phyloP scores from a whole-genome alignment of 2,888 invertebrate genomes.

The Pasiphila rectangulata region DNA sequence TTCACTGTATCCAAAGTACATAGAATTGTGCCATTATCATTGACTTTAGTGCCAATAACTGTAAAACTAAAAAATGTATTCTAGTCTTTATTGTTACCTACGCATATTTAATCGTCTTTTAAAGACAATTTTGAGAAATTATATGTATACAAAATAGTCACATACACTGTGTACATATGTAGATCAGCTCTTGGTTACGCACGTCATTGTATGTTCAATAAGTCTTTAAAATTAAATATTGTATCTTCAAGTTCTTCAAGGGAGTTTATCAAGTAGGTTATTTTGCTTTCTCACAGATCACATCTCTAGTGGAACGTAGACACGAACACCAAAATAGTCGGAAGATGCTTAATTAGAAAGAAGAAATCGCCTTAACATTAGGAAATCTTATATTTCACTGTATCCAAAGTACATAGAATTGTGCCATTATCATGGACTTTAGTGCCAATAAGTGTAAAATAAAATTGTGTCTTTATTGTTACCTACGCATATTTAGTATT shows the following conservation, averaged over 20 bases:
- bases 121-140: conserved; percentile 68
- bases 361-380: conserved; percentile 41
- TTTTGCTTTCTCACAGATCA: no score
- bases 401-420: conserved; percentile 64
- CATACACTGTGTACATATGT: conserved; percentile 65
- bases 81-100: conserved; percentile 81
- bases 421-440: conserved; percentile 76
- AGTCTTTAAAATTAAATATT: conserved; percentile 43
- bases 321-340: conserved; percentile 50
- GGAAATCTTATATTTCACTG: conserved; percentile 44
- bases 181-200: conserved; percentile 60
- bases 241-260: conserved; percentile 43
- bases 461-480: conserved; percentile 80
- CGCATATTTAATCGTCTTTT: conserved; percentile 76
- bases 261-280: conserved; percentile 45
- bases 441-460: conserved; percentile 81
- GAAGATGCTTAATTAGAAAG: conserved; percentile 48
- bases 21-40: conserved; percentile 74
- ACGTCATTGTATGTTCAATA: conserved; percentile 56
- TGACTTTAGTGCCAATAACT: conserved; percentile 81
- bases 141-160: conserved; percentile 57
- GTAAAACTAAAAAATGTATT: conserved; percentile 77
- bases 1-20: conserved; percentile 62
- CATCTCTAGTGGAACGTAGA: no score
- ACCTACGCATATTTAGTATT: conserved; percentile 78